Conservation (phyloP, 2,888 invertebrate genomes). For the Lobophora halterata region DNA sequence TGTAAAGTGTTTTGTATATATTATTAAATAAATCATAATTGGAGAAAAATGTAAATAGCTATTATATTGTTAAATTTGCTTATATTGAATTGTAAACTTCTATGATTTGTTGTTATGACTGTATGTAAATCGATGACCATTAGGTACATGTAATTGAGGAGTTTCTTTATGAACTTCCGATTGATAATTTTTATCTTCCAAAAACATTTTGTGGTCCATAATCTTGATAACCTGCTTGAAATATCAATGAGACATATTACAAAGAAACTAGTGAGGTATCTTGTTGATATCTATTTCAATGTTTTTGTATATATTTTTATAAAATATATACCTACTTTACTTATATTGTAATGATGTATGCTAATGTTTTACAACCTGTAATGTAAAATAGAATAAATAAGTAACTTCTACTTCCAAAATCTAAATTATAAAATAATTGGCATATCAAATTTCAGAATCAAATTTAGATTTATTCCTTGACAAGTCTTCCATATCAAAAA, state of each 20-base stretch:
- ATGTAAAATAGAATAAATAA: too few species aligned
- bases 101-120: slow-evolving; percentile 62
- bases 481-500: slow-evolving; percentile 81
- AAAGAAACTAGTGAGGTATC: slow-evolving; percentile 60
- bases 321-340: slow-evolving; percentile 61
- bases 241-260: slow-evolving; percentile 78
- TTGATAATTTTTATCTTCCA: slow-evolving; percentile 39
- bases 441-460: slow-evolving; percentile 79
- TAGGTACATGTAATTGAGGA: slow-evolving; percentile 15
- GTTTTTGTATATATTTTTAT: slow-evolving; percentile 79
- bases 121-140: slow-evolving; percentile 46
- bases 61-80: slow-evolving; percentile 75
- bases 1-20: slow-evolving; percentile 51
- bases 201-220: slow-evolving; percentile 62
- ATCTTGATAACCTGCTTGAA: slow-evolving; percentile 57
- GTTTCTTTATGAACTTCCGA: slow-evolving; percentile 28
- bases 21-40: slow-evolving; percentile 36
- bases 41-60: slow-evolving; percentile 62
- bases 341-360: slow-evolving; percentile 32
- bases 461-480: slow-evolving; percentile 67
- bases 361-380: slow-evolving; percentile 70
- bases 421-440: slow-evolving; percentile 71
- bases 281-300: slow-evolving; percentile 56
- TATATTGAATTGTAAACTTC: slow-evolving; percentile 68
- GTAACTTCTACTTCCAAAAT: slow-evolving; percentile 71